Base-by-base conservation (phyloP, 1,140 invertebrate species). In the Drosophila kanapiae region DNA sequence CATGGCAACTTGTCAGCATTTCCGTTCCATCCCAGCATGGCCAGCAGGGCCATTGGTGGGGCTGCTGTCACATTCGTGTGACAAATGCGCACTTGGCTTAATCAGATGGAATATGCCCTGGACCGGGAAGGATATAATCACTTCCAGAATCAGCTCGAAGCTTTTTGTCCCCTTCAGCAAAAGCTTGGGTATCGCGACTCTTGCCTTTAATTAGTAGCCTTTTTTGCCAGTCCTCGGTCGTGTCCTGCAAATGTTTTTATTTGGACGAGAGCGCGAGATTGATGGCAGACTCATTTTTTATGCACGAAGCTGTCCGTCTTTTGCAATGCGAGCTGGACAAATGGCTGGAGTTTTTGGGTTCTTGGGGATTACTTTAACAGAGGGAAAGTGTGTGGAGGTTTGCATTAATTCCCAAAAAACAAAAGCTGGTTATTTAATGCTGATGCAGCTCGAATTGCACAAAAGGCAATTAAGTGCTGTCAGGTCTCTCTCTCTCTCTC, bases 241-340 rank as follows among this genome's bases (percentile, higher is more conserved):
- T 37, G 42, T 80, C 37, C 69, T 67, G 54, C 23, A 43, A 77
- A 75, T 88, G 85, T 76, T 72, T 48, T 14, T 49, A 14, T 69
- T 65, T 72, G 68, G 57, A 27, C 16, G 23, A 43, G 43, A 51
- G 38, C 74, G 77, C 85, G 64, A 78, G 84, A 88, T 88, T 80
- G 84, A 88, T 88, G 85, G 85, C 75, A 27, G 23, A 54, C 64
- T 63, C 69, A 90, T 88, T 90, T 90, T 88, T 88, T 88, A 90
- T 64, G 48, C 51, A 47, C 53, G 54, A 11, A 31, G 57, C 51
- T 60, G 72, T 70, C 48, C 14, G 11, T 71, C 74, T 45, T 37
- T 31, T 71, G 83, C 58, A 72, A 86, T 71, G 75, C 48, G 82
- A 86, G 78, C 68, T 48, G 64, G 69, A 90, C 74, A 80, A 88